Conservation (phyloP, 2,797 vertebrate species). For the Ceyx erithaca region DNA sequence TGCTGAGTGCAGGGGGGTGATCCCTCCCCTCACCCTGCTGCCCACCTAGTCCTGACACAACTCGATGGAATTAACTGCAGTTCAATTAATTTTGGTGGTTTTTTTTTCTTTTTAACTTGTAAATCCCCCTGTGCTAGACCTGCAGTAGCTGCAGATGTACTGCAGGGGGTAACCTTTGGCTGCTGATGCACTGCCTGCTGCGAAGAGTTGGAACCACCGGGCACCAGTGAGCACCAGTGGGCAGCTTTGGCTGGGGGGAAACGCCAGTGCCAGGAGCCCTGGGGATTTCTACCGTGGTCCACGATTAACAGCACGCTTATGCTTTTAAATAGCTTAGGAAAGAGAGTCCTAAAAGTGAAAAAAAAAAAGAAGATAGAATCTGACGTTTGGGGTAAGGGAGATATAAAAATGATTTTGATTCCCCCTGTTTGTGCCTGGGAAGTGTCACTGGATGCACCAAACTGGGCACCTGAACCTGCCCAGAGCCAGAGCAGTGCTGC, state of each 20-base stretch:
- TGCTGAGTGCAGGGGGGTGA: background rate
- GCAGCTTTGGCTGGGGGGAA: background rate
- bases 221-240: too few species aligned
- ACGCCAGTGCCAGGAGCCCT: background rate
- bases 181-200: background rate
- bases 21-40: background rate
- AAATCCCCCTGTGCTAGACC: background rate
- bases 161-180: conserved; percentile 71
- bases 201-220: background rate
- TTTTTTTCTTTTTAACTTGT: too few species aligned
- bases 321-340: background rate
- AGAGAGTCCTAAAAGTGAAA: background rate
- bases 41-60: background rate
- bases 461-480: fast-evolving
- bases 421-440: background rate
- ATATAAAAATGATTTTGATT: background rate
- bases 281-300: background rate
- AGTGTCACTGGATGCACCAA: background rate
- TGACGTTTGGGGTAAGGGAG: background rate
- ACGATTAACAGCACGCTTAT: background rate
- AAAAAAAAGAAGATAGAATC: background rate
- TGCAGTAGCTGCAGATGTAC: conserved; percentile 54
- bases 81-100: background rate
- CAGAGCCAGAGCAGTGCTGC: background rate
- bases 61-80: background rate